Conservation (phyloP, 2,797 vertebrate genomes). For the Nyctibius grandis region DNA sequence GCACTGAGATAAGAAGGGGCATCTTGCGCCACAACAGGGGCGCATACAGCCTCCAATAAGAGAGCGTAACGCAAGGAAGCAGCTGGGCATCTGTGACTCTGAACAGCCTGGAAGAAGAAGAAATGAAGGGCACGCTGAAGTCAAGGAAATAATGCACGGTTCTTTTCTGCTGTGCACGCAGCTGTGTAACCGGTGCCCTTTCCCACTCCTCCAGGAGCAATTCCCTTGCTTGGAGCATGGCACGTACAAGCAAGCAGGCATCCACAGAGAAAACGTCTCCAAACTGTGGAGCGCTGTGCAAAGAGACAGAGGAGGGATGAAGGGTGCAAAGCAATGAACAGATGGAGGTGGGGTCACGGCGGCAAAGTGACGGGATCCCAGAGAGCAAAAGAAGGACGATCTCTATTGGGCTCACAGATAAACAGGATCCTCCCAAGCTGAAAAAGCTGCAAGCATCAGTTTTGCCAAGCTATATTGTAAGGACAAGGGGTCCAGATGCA, state of each 20-base stretch:
- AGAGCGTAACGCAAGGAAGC: neutral
- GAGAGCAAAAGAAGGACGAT: neutral
- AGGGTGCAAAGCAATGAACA: neutral
- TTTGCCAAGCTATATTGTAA: neutral
- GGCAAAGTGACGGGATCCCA: neutral
- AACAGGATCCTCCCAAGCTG: neutral
- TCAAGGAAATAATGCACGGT: neutral
- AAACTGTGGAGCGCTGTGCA: fast-evolving
- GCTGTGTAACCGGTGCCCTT: neutral
- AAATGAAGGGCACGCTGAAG: neutral
- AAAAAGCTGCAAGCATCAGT: neutral
- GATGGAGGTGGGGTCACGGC: neutral
- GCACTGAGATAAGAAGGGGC: neutral
- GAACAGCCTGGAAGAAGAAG: neutral
- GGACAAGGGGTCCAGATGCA: neutral
- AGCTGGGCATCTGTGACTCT: neutral
- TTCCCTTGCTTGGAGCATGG: neutral
- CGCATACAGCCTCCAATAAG: neutral
- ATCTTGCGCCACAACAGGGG: neutral
- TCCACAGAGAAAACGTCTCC: neutral
- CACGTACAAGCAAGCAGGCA: neutral
- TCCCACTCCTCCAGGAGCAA: neutral
- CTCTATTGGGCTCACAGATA: neutral
- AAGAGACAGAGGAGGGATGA: neutral
- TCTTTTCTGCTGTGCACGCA: neutral